These are phyloP conservation scores for Dolomedes plantarius DNA, from an alignment of 2,888 invertebrate species.

Conservation along the genomic window DNA sequence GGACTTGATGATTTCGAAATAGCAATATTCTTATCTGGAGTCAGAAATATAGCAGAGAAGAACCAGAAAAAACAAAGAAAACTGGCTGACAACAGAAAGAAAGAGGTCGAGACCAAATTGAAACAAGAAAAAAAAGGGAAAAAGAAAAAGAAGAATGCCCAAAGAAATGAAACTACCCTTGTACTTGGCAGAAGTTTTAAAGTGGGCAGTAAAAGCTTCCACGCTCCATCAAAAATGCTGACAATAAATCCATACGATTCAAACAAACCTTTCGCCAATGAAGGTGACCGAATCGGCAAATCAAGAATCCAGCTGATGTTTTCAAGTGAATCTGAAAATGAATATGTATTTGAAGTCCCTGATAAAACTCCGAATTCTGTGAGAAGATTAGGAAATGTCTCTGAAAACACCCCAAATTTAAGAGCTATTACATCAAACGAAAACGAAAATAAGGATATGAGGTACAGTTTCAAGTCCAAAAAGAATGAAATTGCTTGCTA, in stretches of 20 bases:
- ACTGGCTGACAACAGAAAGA: neutral
- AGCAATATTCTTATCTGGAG: neutral
- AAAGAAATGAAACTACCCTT: too few relatives aligned
- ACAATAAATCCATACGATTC: neutral
- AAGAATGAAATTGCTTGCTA: neutral
- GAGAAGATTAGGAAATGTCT: too few relatives aligned
- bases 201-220: neutral
- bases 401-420: too few relatives aligned
- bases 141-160: neutral
- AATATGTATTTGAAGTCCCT: neutral
- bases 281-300: neutral
- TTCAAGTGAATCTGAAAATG: neutral
- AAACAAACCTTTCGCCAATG: neutral
- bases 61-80: neutral
- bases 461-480: neutral
- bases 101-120: neutral
- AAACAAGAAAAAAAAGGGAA: neutral
- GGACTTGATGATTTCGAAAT: neutral
- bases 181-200: too few relatives aligned
- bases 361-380: too few relatives aligned
- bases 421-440: too few relatives aligned
- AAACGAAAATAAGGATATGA: neutral
- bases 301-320: neutral
- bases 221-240: neutral
- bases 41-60: neutral